These are phyloP conservation scores for Chaetoderma sp. DNA, from an alignment of 2,888 invertebrate genomes.

Conservation along the genomic window DNA sequence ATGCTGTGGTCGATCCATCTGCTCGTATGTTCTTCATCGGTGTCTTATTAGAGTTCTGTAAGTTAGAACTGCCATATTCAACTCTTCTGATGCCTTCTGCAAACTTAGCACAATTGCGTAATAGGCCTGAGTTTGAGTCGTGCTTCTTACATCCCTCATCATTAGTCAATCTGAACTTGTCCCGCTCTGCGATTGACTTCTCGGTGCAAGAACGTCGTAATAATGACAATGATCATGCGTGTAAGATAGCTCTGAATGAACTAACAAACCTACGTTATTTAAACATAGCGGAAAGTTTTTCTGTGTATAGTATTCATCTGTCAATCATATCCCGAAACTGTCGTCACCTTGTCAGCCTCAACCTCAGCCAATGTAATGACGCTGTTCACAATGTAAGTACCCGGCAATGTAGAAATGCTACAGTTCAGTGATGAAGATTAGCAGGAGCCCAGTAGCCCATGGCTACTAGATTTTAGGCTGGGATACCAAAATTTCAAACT, in stretches of 20 bases:
- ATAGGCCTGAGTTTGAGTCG: slow-evolving; percentile 45
- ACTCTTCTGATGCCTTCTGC: slow-evolving; percentile 57
- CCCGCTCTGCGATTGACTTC: slow-evolving; percentile 42
- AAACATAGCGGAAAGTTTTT: slow-evolving; percentile 54
- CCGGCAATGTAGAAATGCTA: not conserved
- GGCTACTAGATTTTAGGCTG: too few relatives aligned
- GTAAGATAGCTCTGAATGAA: slow-evolving; percentile 31
- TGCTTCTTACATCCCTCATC: slow-evolving; percentile 43
- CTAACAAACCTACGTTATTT: slow-evolving; percentile 45
- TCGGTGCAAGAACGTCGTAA: slow-evolving; percentile 36
- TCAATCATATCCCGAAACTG: slow-evolving; percentile 52
- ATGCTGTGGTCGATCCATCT: slow-evolving; percentile 61
- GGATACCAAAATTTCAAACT: too few relatives aligned
- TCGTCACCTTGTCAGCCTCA: slow-evolving; percentile 56
- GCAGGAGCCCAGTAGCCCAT: too few relatives aligned
- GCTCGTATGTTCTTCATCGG: slow-evolving; percentile 65
- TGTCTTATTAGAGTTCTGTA: slow-evolving; percentile 56
- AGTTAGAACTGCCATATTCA: slow-evolving; percentile 44
- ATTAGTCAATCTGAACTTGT: slow-evolving; percentile 46
- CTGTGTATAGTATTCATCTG: slow-evolving; percentile 48
- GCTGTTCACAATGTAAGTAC: slow-evolving; percentile 20
- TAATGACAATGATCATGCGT: slow-evolving; percentile 35
- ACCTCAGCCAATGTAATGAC: slow-evolving; percentile 49
- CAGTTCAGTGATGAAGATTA: too few relatives aligned
- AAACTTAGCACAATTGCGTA: slow-evolving; percentile 48